Percentiles rank a stretch among this genome's conserved stretches.
Evolutionary conservation across 2,888 invertebrate species (phyloP).

Genomic region (Lepeophtheirus nordmannii): DNA sequence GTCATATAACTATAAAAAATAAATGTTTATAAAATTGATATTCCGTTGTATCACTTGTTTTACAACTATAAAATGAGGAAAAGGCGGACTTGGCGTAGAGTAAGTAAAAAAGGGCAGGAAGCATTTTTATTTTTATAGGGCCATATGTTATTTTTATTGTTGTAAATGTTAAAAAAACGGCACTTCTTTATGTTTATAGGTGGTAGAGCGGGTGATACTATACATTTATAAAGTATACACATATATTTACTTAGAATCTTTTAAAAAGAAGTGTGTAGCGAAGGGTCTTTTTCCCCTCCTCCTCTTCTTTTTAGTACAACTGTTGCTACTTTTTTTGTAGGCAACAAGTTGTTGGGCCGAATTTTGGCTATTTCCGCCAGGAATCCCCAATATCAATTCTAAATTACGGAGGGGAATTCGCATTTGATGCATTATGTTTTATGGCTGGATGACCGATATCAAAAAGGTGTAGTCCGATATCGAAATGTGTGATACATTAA

Average conservation of each 20-base stretch:
- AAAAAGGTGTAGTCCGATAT: no score
- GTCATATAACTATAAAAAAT: no score
- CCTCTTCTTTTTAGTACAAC: not conserved
- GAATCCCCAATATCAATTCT: no score
- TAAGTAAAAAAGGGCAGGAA: not conserved
- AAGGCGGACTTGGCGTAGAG: not conserved
- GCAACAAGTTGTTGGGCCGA: not conserved
- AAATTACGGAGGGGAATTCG: no score
- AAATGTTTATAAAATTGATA: no score
- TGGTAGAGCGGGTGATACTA: not conserved
- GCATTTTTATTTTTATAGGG: slow-evolving; percentile 1
- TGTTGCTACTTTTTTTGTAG: not conserved
- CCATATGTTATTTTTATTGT: slow-evolving; percentile 5
- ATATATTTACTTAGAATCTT: no score
- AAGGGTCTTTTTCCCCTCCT: no score
- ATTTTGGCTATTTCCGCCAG: not conserved
- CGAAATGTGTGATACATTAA: no score
- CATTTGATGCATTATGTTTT: no score
- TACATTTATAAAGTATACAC: not conserved
- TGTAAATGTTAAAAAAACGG: not conserved
- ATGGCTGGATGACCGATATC: no score
- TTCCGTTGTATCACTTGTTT: not conserved
- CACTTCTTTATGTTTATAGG: not conserved
- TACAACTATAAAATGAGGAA: slow-evolving; percentile 2
- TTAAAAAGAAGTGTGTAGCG: no score